Percentiles rank a stretch among this genome's conserved stretches.
Evolutionary conservation across 2,797 vertebrate species (phyloP).

Genomic region (Sebastes steindachneri): DNA sequence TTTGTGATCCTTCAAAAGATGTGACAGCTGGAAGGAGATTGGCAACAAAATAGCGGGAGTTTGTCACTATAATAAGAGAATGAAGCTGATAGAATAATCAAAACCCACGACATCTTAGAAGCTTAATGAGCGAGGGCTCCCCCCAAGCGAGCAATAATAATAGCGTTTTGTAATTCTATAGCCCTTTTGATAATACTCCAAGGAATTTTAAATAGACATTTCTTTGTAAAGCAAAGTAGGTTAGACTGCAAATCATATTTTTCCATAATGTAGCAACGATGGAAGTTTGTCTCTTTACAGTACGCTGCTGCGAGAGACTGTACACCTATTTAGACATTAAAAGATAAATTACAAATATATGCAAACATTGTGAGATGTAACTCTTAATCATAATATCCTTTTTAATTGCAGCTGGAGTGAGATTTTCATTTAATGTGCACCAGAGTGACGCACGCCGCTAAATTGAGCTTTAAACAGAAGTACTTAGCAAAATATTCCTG

Average conservation of each 20-base stretch:
- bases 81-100: constrained; percentile 78
- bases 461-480: constrained; percentile 73
- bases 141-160: constrained; percentile 79
- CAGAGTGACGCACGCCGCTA: constrained; percentile 37
- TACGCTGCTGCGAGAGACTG: neutral
- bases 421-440: constrained; percentile 42
- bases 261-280: constrained; percentile 55
- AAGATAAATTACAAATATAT: neutral
- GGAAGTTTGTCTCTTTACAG: constrained; percentile 30
- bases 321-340: neutral
- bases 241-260: constrained; percentile 68
- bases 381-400: constrained; percentile 21
- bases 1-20: constrained; percentile 79
- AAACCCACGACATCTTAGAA: constrained; percentile 76
- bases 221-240: constrained; percentile 78
- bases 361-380: constrained; percentile 6
- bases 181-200: constrained; percentile 78
- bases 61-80: constrained; percentile 80
- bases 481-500: constrained; percentile 73
- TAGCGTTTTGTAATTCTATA: constrained; percentile 81
- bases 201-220: constrained; percentile 74
- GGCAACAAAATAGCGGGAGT: constrained; percentile 79
- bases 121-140: constrained; percentile 80
- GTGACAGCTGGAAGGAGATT: constrained; percentile 81
- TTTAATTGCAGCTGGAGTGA: constrained; percentile 37